Evolutionary conservation across 2,888 invertebrate genomes (phyloP), one percentile per base, ranked within the genome.

Genomic region (Rhopalosiphum nymphaeae): DNA sequence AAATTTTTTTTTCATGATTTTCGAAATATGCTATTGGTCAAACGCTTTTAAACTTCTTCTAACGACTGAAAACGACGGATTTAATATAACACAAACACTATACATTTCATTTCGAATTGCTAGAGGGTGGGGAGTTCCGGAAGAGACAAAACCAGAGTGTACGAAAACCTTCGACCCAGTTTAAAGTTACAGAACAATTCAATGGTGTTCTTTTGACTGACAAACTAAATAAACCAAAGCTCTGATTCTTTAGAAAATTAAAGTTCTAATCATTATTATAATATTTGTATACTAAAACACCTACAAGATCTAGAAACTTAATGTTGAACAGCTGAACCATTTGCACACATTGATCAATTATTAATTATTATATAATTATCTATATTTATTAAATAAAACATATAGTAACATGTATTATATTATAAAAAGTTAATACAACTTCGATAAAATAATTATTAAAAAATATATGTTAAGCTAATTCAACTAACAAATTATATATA

Each of bases 121-220:
- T 49, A 11, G 26, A 9, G 13, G 13, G 11, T 61, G 46, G 5
- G 16, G 16, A 87, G 86, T 61, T 85, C 25, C 25, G 46, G n/a
- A n/a, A 61, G 25, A 21, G 16, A 53, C 26, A 26, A 91, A 89
- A 67, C 46, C 42, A 29, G 56, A 89, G 7, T 16, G 57, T 61
- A 61, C 44, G 5, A 85, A 91, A 91, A 91, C 56, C n/a, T 57
- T 91, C 44, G 49, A 7, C 49, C 4, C 46, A 46, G 46, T 91
- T 56, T 57, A 57, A 57, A 61, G 44, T 86, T 87, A 46, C 57
- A 92, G 16, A 86, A 92, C 56, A 92, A 86, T 85, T 46, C n/a
- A 57, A 57, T 85, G 57, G 11, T 57, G n/a, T 29, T n/a, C n/a
- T n/a, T 85, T 57, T n/a, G 42, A 91, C 44, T 25, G 85, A 25